phyloP scores from a whole-genome alignment of 2,113 vertebrate species.

The Hydrolagus affinis region DNA sequence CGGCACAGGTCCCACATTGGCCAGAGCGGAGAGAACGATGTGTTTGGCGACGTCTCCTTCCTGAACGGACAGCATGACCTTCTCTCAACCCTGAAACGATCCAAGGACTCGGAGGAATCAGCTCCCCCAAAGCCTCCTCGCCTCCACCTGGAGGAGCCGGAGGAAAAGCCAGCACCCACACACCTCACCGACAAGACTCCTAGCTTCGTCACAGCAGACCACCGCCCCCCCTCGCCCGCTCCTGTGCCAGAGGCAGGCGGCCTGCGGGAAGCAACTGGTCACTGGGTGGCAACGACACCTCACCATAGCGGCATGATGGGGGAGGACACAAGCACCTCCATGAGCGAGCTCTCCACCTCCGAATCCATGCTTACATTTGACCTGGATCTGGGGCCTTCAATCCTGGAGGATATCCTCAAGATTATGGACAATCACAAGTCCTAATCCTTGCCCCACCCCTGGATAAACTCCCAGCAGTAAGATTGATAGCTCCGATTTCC shows the following conservation, averaged over 20 bases:
- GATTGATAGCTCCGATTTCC: too few relatives aligned
- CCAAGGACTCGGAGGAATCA: slow-evolving; percentile 63
- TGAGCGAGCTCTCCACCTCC: slow-evolving; percentile 37
- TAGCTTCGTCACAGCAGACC: slow-evolving; percentile 41
- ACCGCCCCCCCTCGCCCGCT: slow-evolving; percentile 38
- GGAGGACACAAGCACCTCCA: slow-evolving; percentile 48
- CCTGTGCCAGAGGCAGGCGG: slow-evolving; percentile 37
- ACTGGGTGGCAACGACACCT: slow-evolving; percentile 32
- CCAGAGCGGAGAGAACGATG: slow-evolving; percentile 44
- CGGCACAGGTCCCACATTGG: slow-evolving; percentile 60
- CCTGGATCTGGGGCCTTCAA: slow-evolving; percentile 82
- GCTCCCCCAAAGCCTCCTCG: slow-evolving; percentile 86
- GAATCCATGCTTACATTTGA: slow-evolving; percentile 46
- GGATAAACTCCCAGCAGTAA: not conserved
- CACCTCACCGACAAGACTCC: slow-evolving; percentile 35
- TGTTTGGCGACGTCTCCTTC: slow-evolving; percentile 63
- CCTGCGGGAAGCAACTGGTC: slow-evolving; percentile 35
- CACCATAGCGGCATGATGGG: slow-evolving; percentile 43
- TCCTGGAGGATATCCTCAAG: slow-evolving; percentile 83
- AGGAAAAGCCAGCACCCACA: slow-evolving; percentile 34
- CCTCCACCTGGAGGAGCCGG: slow-evolving; percentile 65
- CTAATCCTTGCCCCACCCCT: not conserved
- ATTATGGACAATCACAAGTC: slow-evolving; percentile 72
- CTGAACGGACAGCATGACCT: slow-evolving; percentile 50
- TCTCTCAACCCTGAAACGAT: slow-evolving; percentile 57